Evolutionary conservation across 2,113 vertebrate genomes (phyloP).

Genomic region (Morone saxatilis): DNA sequence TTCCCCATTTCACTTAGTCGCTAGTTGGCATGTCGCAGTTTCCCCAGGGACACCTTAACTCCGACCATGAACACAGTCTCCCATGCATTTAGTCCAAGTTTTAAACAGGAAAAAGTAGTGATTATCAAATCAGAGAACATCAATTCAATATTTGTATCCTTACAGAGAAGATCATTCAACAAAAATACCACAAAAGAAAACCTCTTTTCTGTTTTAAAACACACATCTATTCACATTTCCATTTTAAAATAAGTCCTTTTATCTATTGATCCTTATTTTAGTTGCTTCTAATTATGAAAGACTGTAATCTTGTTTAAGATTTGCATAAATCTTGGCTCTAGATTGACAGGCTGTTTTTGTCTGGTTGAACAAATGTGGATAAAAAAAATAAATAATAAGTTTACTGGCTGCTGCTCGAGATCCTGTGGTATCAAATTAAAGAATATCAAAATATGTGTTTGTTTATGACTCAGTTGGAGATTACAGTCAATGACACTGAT

Average conservation of each 20-base stretch:
- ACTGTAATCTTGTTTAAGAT: neutral
- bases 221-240: conserved; percentile 6
- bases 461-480: neutral
- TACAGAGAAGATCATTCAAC: neutral
- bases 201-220: neutral
- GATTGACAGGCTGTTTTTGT: neutral
- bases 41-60: conserved; percentile 15
- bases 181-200: neutral
- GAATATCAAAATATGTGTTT: conserved; percentile 7
- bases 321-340: no score
- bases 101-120: neutral
- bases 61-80: neutral
- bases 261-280: neutral
- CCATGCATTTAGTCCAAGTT: neutral
- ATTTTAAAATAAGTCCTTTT: neutral
- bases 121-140: conserved; percentile 18
- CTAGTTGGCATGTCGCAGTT: conserved; percentile 9
- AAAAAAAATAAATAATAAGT: neutral
- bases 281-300: neutral
- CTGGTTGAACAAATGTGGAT: neutral
- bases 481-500: neutral
- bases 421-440: neutral
- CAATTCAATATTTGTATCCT: neutral
- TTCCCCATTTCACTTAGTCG: conserved; percentile 21
- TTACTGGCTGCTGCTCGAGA: neutral